Base-by-base conservation (phyloP, 2,888 invertebrate species). In the Lepeophtheirus nordmannii region DNA sequence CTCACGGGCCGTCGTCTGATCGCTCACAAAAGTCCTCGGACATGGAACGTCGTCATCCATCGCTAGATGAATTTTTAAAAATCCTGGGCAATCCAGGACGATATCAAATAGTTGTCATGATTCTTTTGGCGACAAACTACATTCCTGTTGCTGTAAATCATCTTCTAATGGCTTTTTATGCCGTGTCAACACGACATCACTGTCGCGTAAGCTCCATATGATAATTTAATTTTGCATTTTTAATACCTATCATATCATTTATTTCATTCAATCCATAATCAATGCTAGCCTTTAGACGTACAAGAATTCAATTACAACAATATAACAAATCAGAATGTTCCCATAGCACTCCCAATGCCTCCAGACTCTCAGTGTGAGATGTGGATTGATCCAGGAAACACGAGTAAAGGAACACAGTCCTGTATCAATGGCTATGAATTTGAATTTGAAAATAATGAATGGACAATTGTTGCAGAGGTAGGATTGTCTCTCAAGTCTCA, bases 391-490 rank as follows among this genome's bases (percentile, higher is more conserved):
- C 63, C 68, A 5, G 11, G 30, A 10, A 59, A 67, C 14, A 63
- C 58, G 41, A 53, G 62, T 20, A 58, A 60, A 40, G 69, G 68
- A 9, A 68, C 68, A 9, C 65, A 67, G 56, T 30, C 67, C 62
- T 69, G 73, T 46, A 67, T 70, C 10, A 69, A 69, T 58, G 71
- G 71, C 20, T 72, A 71, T 67, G 67, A 69, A 56, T 72, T 71
- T 66, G 61, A 68, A 11, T 69, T 72, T 3, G 67, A 68, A 12
- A 64, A 67, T 7, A 67, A 68, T n/a, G 72, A 72, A 37, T 69
- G 70, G 69, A 70, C 70, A 14, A 68, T 71, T 40, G 69, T 70
- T 37, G 68, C 71, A 14, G 72, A 72, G 70, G 72, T 71, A 60
- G 68, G 67, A 60, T 9, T n/a, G n/a, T n/a, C n/a, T n/a, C n/a